phyloP scores from a whole-genome alignment of 2,888 invertebrate species.

The Drosophila kanekoi region DNA sequence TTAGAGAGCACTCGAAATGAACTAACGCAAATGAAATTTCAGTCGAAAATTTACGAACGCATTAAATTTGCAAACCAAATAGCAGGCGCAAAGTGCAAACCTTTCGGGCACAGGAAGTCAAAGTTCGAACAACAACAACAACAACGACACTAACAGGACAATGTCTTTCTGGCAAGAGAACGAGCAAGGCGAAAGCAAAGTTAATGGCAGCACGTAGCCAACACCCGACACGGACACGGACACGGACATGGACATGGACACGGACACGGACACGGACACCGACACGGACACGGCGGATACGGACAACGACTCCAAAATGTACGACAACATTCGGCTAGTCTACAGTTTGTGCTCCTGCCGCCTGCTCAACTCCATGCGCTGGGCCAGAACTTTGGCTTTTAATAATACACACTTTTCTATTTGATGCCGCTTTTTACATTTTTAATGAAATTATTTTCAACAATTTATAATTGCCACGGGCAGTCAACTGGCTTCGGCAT shows the following conservation, averaged over 20 bases:
- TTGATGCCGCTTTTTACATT: slow-evolving; percentile 75
- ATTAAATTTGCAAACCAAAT: slow-evolving; percentile 74
- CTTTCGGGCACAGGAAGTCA: slow-evolving; percentile 68
- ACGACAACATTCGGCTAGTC: slow-evolving; percentile 23
- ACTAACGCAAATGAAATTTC: slow-evolving; percentile 71
- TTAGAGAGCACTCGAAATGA: slow-evolving; percentile 53
- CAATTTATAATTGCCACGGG: slow-evolving; percentile 79
- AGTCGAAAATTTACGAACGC: slow-evolving; percentile 63
- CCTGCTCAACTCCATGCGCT: slow-evolving; percentile 8
- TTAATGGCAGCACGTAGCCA: slow-evolving; percentile 69
- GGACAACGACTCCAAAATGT: slow-evolving; percentile 32
- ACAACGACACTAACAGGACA: slow-evolving; percentile 41
- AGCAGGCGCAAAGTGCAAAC: slow-evolving; percentile 64
- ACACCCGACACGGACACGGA: slow-evolving; percentile 25
- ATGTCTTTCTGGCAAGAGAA: slow-evolving; percentile 32
- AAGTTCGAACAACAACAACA: slow-evolving; percentile 54
- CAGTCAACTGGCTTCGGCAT: slow-evolving; percentile 46
- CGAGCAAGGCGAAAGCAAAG: slow-evolving; percentile 44
- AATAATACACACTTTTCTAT: slow-evolving; percentile 65
- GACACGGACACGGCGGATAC: slow-evolving; percentile 26
- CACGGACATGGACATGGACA: slow-evolving; percentile 15
- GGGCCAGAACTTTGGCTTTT: slow-evolving; percentile 41
- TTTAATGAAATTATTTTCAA: slow-evolving; percentile 81
- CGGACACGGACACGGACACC: slow-evolving; percentile 1
- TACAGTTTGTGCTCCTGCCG: slow-evolving; percentile 2